Evolutionary conservation across 2,113 vertebrate species (phyloP).

Genomic region (Malurus cyaneus): DNA sequence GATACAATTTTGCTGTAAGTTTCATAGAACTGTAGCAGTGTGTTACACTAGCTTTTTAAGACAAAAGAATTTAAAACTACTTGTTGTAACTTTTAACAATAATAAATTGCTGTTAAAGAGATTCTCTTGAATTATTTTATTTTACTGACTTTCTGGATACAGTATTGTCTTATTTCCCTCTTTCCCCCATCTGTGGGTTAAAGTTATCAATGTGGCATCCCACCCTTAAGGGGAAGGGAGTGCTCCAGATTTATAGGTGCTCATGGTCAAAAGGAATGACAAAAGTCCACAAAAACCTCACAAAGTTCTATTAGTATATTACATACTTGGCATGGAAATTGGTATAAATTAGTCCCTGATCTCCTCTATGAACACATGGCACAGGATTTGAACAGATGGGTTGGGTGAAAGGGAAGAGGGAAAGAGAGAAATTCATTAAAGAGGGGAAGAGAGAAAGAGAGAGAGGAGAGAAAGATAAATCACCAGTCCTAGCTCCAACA

Average conservation of each 20-base stretch:
- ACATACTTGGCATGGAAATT: neutral
- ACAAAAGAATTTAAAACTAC: slow-evolving; percentile 28
- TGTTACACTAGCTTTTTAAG: slow-evolving; percentile 47
- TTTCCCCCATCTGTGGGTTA: neutral
- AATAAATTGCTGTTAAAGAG: slow-evolving; percentile 59
- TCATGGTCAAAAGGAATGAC: neutral
- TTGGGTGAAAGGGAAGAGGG: neutral
- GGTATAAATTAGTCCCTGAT: neutral
- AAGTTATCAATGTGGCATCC: neutral
- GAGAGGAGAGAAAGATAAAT: neutral
- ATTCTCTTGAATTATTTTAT: neutral
- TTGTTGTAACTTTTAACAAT: slow-evolving; percentile 43
- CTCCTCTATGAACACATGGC: neutral
- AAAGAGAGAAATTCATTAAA: neutral
- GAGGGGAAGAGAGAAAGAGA: neutral
- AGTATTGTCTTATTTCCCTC: neutral
- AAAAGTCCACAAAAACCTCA: neutral
- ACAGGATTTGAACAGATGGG: neutral
- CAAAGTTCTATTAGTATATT: neutral
- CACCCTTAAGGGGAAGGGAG: neutral
- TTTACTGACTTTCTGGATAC: neutral
- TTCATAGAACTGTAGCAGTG: slow-evolving; percentile 27
- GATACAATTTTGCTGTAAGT: slow-evolving; percentile 26
- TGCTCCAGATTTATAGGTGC: neutral
- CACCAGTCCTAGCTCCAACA: neutral